Conservation (phyloP, 2,113 vertebrate species). For the Dasypus novemcinctus region DNA sequence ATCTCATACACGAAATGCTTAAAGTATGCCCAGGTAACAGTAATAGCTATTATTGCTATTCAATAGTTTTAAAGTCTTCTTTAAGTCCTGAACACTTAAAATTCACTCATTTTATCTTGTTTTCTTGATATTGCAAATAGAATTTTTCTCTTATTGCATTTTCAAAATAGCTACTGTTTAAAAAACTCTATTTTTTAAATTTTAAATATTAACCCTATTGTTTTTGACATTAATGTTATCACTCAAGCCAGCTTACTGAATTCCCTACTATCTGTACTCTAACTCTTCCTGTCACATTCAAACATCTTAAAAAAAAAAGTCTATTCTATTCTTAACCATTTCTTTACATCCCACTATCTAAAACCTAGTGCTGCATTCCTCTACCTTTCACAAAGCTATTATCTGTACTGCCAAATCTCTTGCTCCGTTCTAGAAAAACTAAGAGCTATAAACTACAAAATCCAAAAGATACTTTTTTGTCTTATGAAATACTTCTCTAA, state of each 20-base stretch:
- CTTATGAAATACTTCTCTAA: background rate
- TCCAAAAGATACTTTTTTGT: background rate
- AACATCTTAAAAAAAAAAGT: background rate
- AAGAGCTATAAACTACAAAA: background rate
- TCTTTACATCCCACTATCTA: background rate
- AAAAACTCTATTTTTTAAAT: no score
- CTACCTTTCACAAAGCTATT: background rate
- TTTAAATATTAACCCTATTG: no score
- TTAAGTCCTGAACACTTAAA: background rate
- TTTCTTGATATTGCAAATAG: background rate
- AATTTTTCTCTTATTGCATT: background rate
- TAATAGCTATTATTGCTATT: background rate
- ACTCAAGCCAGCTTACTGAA: background rate
- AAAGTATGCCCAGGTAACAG: background rate
- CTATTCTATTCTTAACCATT: background rate
- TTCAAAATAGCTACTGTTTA: background rate
- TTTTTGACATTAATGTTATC: background rate
- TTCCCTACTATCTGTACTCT: background rate
- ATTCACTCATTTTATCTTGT: background rate
- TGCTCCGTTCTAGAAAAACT: background rate
- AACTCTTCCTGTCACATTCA: background rate
- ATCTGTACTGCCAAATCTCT: background rate
- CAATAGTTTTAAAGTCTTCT: background rate
- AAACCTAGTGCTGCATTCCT: background rate
- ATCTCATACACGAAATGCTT: background rate